Evolutionary conservation across 2,888 invertebrate species (phyloP).

Genomic region (Gnatocerus cornutus): DNA sequence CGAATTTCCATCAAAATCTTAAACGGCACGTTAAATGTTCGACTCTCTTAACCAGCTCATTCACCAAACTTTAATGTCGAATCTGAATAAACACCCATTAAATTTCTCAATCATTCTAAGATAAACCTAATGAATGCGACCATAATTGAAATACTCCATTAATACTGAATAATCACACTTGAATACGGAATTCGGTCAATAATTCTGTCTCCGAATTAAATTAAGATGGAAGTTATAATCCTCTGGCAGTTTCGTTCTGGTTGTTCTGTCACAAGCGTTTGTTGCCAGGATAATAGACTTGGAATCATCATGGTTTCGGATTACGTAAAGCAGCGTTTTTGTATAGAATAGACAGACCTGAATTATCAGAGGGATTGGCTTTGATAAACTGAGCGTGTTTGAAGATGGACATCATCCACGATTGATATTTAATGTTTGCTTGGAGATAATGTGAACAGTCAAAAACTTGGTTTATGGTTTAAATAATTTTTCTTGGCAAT

Average conservation of each 20-base stretch:
- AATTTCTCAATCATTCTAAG: too few relatives aligned
- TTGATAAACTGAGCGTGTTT: slow-evolving; percentile 3
- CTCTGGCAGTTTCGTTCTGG: slow-evolving; percentile 19
- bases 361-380: slow-evolving; percentile 6
- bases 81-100: too few relatives aligned
- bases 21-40: too few relatives aligned
- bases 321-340: slow-evolving; percentile 11
- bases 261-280: slow-evolving; percentile 24
- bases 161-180: slow-evolving; percentile 6
- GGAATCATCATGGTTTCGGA: neutral
- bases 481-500: too few relatives aligned
- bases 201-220: slow-evolving; percentile 16
- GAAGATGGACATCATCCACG: neutral
- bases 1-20: too few relatives aligned
- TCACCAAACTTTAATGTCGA: too few relatives aligned
- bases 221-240: slow-evolving; percentile 21
- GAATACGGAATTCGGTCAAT: slow-evolving; percentile 16
- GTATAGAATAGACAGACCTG: neutral
- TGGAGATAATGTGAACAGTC: neutral
- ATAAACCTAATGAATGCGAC: neutral
- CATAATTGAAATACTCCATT: slow-evolving; percentile 4
- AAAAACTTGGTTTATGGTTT: too few relatives aligned
- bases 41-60: too few relatives aligned
- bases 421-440: neutral
- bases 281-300: slow-evolving; percentile 2